A percentile compares a stretch with the other conserved stretches of the same genome.
Conservation (phyloP, 1,140 invertebrate species). For the Brachionus calyciflorus region DNA sequence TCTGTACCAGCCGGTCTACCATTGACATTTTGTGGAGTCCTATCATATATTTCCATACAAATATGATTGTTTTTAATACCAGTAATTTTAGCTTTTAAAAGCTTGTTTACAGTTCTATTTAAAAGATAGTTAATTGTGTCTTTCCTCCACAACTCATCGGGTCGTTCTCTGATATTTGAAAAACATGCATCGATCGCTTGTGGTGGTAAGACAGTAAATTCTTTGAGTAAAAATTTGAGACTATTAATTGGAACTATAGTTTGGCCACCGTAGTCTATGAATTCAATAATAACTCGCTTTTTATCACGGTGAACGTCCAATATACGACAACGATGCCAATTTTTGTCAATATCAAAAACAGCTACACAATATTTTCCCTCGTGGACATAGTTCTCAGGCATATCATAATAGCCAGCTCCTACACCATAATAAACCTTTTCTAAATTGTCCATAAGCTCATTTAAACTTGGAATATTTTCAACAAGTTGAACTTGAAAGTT, state of each 20-base stretch:
- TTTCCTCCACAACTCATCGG: constrained; percentile 23
- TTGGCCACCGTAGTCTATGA: constrained; percentile 41
- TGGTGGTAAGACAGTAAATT: background rate
- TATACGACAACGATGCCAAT: constrained; percentile 37
- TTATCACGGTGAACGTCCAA: background rate
- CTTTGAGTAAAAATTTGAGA: constrained; percentile 29
- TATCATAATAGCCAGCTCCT: constrained; percentile 13
- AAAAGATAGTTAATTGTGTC: constrained; percentile 28
- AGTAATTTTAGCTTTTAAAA: background rate
- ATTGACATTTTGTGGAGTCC: background rate
- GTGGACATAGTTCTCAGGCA: constrained; percentile 4
- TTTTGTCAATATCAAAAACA: background rate
- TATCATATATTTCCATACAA: background rate
- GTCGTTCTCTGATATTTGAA: background rate
- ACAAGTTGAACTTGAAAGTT: constrained; percentile 12
- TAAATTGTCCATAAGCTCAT: constrained; percentile 39
- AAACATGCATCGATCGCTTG: constrained; percentile 27
- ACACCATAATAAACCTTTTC: constrained; percentile 37
- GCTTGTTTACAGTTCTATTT: constrained; percentile 10
- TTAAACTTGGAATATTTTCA: background rate
- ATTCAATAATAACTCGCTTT: background rate
- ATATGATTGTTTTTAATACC: background rate
- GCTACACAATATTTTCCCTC: constrained; percentile 18
- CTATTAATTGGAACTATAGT: constrained; percentile 1
- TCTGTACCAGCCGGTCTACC: background rate